These are phyloP conservation scores for Whitmania pigra DNA, from an alignment of 1,140 invertebrate genomes.

Conservation along the genomic window DNA sequence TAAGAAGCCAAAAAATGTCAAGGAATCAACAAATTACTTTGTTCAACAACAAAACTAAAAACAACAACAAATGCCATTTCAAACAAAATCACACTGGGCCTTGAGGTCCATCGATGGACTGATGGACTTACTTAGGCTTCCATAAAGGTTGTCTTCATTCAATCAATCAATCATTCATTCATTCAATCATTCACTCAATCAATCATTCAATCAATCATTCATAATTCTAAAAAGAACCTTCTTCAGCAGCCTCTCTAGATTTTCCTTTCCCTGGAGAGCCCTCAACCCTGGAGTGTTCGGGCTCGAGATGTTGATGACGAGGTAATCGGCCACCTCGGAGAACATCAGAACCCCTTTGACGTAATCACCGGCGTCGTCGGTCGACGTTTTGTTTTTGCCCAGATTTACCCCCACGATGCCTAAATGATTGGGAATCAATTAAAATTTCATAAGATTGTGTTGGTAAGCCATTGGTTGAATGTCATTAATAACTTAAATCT, in stretches of 20 bases:
- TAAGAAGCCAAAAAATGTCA: not conserved
- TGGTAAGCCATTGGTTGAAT: not conserved
- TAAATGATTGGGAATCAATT: constrained; percentile 22
- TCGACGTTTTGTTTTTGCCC: constrained; percentile 80
- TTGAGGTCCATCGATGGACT: no score
- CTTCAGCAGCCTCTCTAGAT: constrained; percentile 58
- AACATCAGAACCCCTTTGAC: constrained; percentile 44
- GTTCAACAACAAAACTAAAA: not conserved
- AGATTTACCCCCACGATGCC: constrained; percentile 70
- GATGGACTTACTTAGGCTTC: no score
- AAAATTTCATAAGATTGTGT: not conserved
- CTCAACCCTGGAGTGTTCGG: constrained; percentile 90
- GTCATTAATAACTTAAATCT: not conserved
- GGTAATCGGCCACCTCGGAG: constrained; percentile 44
- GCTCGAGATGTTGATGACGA: constrained; percentile 48
- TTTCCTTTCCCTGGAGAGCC: constrained; percentile 63
- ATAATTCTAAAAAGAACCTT: constrained; percentile 40
- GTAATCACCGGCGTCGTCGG: constrained; percentile 61
- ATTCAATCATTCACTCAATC: no score
- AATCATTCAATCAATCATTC: no score
- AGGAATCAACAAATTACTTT: not conserved
- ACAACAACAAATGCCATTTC: no score
- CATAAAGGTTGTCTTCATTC: no score
- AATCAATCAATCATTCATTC: no score
- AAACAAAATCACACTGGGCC: no score